Evolutionary conservation across 2,113 vertebrate species (phyloP), one percentile per base, ranked within the genome.

Genomic region (Rhinogobius similis): DNA sequence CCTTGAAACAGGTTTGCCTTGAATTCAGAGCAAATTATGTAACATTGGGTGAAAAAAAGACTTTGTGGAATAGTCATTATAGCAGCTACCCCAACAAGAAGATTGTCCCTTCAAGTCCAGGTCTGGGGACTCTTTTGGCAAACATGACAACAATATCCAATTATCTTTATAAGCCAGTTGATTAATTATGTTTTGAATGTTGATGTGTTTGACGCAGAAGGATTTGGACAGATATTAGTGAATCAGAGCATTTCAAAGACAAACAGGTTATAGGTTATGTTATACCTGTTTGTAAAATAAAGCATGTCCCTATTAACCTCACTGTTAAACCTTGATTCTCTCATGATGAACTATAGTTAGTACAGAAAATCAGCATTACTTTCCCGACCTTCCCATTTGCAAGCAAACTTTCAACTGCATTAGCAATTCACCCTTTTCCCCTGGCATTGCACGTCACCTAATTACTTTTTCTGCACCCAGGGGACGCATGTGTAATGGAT

Each of bases 401-500:
- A 81, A 77, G 81, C 69, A 80, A 85, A 75, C 69, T 48, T 62
- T 62, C 68, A 85, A 41, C 62, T 24, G 39, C 18, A 81, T 87
- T 84, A 79, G 79, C 65, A 85, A 81, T 82, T 85, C 78, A 69
- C 72, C 79, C 36, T 53, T 82, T 56, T 78, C 43, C 65, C 18
- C 27, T 61, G 44, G 77, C 66, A 58, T 75, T 69, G 24, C 65
- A 75, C 32, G 56, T 73, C 73, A 70, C 68, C 78, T 85, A 82
- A 89, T 89, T 88, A 84, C 81, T 69, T 87, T 84, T 65, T 67
- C 73, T 52, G 64, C 76, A 76, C 84, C 84, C 72, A 55, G 29
- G 68, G 81, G 81, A 87, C 68, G 67, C 72, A 86, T 87, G 70
- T 81, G 78, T 87, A 82, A 86, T 86, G 76, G 71, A 90, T 85